Percentiles rank a stretch among this genome's conserved stretches.
Conservation (phyloP, 2,888 invertebrate species). For the Bugulina stolonifera region DNA sequence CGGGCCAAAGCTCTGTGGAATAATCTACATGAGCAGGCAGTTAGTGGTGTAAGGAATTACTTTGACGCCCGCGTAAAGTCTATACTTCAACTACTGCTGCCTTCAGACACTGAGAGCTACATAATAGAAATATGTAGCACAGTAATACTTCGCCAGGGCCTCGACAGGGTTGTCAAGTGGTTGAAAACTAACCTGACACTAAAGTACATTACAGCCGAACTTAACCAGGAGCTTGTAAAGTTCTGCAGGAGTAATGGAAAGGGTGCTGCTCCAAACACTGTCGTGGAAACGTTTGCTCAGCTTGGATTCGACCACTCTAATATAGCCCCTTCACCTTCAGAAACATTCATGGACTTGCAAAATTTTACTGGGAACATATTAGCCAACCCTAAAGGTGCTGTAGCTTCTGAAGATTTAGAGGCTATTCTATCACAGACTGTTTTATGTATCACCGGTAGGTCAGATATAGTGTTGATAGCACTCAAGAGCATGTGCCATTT, state of each 20-base stretch:
- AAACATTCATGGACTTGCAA: neutral
- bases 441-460: neutral
- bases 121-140: neutral
- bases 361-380: neutral
- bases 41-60: constrained; percentile 33
- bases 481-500: neutral
- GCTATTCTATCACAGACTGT: neutral
- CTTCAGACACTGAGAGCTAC: constrained; percentile 27
- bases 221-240: neutral
- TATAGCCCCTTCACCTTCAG: neutral
- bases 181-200: constrained; percentile 6
- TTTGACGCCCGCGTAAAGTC: constrained; percentile 33
- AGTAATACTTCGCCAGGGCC: neutral
- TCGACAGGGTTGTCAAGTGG: neutral
- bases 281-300: neutral
- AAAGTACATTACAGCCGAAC: neutral
- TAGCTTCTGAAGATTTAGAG: neutral
- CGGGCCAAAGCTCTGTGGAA: neutral
- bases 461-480: neutral
- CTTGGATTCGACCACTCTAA: neutral
- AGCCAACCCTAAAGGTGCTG: neutral
- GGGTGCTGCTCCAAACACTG: neutral
- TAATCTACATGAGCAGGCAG: neutral
- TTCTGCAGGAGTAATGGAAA: neutral
- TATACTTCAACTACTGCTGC: constrained; percentile 36